A percentile compares a stretch with the other conserved stretches of the same genome.
phyloP scores from a whole-genome alignment of 2,797 vertebrate genomes.

The Scyliorhinus canicula region DNA sequence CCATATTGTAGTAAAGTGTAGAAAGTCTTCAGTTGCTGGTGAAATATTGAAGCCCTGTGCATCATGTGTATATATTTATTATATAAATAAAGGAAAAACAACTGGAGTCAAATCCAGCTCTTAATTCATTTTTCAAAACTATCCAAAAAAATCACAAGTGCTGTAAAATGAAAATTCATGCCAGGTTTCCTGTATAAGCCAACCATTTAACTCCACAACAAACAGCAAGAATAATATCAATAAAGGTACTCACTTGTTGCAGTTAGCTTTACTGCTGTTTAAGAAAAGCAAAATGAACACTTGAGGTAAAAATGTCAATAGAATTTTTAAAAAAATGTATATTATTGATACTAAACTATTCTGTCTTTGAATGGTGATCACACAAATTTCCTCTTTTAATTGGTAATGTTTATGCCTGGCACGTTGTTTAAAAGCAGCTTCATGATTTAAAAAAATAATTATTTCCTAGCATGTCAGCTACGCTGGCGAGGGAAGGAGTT shows the following conservation, averaged over 20 bases:
- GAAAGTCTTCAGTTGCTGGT: neutral
- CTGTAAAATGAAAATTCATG: neutral
- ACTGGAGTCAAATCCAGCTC: neutral
- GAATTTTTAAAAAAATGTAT: neutral
- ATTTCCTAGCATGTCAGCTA: too few relatives aligned
- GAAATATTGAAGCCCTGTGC: neutral
- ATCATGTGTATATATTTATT: neutral
- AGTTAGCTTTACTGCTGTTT: neutral
- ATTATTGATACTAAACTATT: neutral
- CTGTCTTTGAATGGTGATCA: neutral
- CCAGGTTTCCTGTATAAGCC: too few relatives aligned
- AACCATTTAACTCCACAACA: neutral
- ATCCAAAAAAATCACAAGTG: neutral
- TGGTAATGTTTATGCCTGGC: neutral
- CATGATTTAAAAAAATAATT: too few relatives aligned
- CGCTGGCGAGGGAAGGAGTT: too few relatives aligned
- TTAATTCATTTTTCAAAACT: neutral
- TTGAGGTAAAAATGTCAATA: neutral
- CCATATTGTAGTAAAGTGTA: neutral
- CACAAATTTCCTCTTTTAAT: neutral
- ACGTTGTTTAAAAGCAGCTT: neutral
- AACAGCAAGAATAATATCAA: neutral
- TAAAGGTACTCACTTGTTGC: constrained; percentile 12
- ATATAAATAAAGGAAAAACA: neutral
- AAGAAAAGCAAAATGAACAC: neutral